A percentile compares a stretch with the other conserved stretches of the same genome.
phyloP scores from a whole-genome alignment of 2,113 vertebrate genomes.

The Mirza zaza region DNA sequence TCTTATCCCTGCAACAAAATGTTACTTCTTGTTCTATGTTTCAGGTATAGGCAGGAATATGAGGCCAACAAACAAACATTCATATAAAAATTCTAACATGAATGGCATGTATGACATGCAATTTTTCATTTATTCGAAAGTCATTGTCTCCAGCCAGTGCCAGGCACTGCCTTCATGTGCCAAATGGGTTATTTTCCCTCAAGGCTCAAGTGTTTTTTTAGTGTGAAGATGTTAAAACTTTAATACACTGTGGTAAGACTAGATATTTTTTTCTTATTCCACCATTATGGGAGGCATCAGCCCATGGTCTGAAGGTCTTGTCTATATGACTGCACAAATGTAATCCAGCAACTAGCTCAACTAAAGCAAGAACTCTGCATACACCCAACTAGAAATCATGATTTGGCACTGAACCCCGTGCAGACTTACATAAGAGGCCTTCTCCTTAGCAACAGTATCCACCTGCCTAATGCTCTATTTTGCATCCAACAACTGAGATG shows the following conservation, averaged over 20 bases:
- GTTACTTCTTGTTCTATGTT: not conserved
- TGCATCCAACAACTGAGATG: not conserved
- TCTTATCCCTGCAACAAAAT: not conserved
- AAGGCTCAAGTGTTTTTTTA: not conserved
- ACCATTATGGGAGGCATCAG: not conserved
- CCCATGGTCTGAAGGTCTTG: not conserved
- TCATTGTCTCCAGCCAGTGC: not conserved
- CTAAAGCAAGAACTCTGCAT: not conserved
- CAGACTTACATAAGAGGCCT: not conserved
- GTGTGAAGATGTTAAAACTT: not conserved
- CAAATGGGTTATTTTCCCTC: not conserved
- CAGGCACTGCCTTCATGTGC: not conserved
- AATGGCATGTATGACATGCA: not conserved
- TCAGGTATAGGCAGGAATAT: not conserved
- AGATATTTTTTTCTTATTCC: not conserved
- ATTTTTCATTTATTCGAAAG: slow-evolving; percentile 11
- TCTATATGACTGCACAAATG: not conserved
- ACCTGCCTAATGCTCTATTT: not conserved
- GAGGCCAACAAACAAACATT: slow-evolving; percentile 1
- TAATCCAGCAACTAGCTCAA: not conserved
- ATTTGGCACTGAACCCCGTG: not conserved
- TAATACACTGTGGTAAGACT: not conserved
- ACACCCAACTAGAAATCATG: not conserved
- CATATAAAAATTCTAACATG: not conserved
- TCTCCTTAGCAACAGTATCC: not conserved